Evolutionary conservation across 2,888 invertebrate species (phyloP).

Genomic region (Lamproptera curius): DNA sequence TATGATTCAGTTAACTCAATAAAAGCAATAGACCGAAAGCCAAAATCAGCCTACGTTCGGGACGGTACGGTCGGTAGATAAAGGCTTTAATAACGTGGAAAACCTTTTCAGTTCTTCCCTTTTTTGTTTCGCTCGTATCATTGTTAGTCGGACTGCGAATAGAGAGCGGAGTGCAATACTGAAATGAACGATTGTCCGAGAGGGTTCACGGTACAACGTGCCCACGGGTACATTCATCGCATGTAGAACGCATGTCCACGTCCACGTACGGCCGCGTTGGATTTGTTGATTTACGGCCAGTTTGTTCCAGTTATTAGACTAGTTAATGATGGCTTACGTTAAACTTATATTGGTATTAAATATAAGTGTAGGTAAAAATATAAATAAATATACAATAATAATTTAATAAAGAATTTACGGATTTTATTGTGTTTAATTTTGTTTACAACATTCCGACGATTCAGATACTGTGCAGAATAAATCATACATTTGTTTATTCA

Average conservation of each 20-base stretch:
- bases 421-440: no score
- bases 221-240: slow-evolving; percentile 3
- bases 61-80: background rate
- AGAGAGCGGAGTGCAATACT: background rate
- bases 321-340: background rate
- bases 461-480: no score
- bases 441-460: no score
- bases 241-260: slow-evolving; percentile 2
- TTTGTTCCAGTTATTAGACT: slow-evolving; percentile 1
- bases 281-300: background rate
- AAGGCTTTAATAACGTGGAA: background rate
- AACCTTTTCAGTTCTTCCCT: background rate
- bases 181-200: slow-evolving; percentile 8
- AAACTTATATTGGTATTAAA: background rate
- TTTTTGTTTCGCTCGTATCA: background rate
- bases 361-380: no score
- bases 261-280: background rate
- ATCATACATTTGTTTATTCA: no score
- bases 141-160: background rate
- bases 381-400: no score
- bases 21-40: no score
- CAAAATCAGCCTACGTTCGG: no score
- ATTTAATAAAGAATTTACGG: no score
- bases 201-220: background rate
- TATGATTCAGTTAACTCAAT: no score